Evolutionary conservation across 2,113 vertebrate species (phyloP).

Genomic region (Ellobius talpinus): DNA sequence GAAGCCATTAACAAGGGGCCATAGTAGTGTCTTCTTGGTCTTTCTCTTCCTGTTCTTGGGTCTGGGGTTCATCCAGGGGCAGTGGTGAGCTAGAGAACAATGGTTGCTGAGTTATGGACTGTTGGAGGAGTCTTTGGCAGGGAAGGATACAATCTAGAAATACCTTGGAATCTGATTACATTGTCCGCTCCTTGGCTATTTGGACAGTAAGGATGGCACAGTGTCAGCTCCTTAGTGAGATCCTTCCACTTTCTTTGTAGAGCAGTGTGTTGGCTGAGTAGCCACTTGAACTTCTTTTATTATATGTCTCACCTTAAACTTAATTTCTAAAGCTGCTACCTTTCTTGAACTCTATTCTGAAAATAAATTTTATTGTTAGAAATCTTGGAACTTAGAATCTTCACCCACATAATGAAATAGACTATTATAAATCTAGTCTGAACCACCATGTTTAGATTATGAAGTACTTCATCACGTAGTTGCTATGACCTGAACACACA

Average conservation of each 20-base stretch:
- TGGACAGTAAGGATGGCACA: slow-evolving; percentile 16
- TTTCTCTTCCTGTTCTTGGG: neutral
- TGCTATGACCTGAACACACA: neutral
- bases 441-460: slow-evolving; percentile 28
- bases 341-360: slow-evolving; percentile 48
- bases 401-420: slow-evolving; percentile 1
- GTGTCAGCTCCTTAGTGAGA: neutral
- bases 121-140: neutral
- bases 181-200: neutral
- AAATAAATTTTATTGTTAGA: slow-evolving; percentile 61
- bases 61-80: slow-evolving; percentile 26
- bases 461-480: neutral
- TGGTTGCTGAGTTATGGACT: neutral
- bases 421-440: slow-evolving; percentile 15
- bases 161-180: neutral
- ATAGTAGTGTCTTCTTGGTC: slow-evolving; percentile 40
- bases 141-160: neutral
- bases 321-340: slow-evolving; percentile 40
- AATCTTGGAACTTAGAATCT: slow-evolving; percentile 34
- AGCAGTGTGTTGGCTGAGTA: slow-evolving; percentile 35
- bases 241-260: slow-evolving; percentile 36
- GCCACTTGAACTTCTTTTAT: slow-evolving; percentile 2
- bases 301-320: slow-evolving; percentile 1
- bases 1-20: neutral
- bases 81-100: neutral